A percentile compares a stretch with the other conserved stretches of the same genome.
phyloP scores from a whole-genome alignment of 2,888 invertebrate genomes.

The Metalampra italica region DNA sequence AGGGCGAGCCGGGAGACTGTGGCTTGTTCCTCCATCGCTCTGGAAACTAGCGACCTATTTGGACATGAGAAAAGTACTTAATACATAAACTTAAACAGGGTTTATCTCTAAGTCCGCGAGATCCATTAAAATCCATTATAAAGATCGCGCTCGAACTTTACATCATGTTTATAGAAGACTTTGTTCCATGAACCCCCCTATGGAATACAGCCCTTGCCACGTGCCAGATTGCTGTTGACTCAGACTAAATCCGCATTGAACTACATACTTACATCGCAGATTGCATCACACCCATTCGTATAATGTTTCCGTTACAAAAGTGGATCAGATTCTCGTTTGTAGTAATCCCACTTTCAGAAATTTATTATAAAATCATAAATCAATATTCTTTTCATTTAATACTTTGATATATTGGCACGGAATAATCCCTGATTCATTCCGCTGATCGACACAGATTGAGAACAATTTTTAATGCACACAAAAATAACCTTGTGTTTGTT shows the following conservation, averaged over 20 bases:
- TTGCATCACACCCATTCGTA: constrained; percentile 33
- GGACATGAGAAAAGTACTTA: too few species aligned
- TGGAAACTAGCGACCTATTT: too few species aligned
- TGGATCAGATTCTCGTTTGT: constrained; percentile 26
- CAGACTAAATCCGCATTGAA: constrained; percentile 39
- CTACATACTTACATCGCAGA: constrained; percentile 15
- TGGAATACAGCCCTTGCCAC: constrained; percentile 5
- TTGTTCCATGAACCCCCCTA: too few species aligned
- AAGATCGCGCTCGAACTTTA: too few species aligned
- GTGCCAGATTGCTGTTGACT: constrained; percentile 36
- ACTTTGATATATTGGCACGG: constrained; percentile 18
- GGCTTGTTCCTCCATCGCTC: too few species aligned
- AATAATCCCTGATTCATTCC: constrained; percentile 1
- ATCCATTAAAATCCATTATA: too few species aligned
- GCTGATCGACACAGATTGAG: background rate
- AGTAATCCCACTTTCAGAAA: constrained; percentile 28
- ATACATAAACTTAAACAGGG: too few species aligned
- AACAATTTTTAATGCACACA: background rate
- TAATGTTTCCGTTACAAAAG: constrained; percentile 26
- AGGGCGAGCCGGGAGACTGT: too few species aligned
- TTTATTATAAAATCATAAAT: constrained; percentile 23
- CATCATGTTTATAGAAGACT: too few species aligned
- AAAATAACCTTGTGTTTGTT: too few species aligned
- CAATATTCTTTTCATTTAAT: constrained; percentile 5
- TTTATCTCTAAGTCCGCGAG: too few species aligned